A percentile compares a stretch with the other conserved stretches of the same genome.
Evolutionary conservation across 2,888 invertebrate genomes (phyloP).

Genomic region (Euphydryas editha): DNA sequence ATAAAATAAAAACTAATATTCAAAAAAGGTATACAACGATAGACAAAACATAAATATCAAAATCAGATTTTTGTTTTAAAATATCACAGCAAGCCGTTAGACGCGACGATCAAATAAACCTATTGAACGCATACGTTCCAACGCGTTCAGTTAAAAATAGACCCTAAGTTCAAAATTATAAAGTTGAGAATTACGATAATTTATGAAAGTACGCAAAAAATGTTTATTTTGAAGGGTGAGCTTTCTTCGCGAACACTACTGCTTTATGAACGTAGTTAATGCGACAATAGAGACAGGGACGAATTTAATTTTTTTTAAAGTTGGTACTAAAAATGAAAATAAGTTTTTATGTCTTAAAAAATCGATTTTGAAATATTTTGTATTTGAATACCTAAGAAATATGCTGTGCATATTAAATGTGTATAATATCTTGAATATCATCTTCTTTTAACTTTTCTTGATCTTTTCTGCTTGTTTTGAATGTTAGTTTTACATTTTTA

Average conservation of each 20-base stretch:
- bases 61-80: not conserved
- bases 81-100: constrained; percentile 27
- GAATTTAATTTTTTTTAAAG: constrained; percentile 34
- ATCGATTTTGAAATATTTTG: too few relatives aligned
- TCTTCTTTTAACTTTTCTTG: too few relatives aligned
- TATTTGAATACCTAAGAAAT: too few relatives aligned
- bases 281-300: constrained; percentile 61
- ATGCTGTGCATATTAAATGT: too few relatives aligned
- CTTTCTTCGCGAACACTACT: constrained; percentile 75
- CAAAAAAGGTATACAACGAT: not conserved
- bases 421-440: too few relatives aligned
- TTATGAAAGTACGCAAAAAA: constrained; percentile 58
- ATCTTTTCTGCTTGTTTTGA: too few relatives aligned
- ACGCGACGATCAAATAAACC: constrained; percentile 54
- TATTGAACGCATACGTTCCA: constrained; percentile 49
- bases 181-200: constrained; percentile 45
- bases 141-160: constrained; percentile 53
- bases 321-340: constrained; percentile 9
- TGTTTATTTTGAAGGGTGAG: constrained; percentile 70
- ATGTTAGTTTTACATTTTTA: too few relatives aligned
- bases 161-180: constrained; percentile 50
- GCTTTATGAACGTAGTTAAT: constrained; percentile 71
- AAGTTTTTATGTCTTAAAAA: too few relatives aligned
- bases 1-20: not conserved
- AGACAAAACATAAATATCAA: not conserved